Percentiles rank a stretch among this genome's conserved stretches.
phyloP scores from a whole-genome alignment of 2,888 invertebrate genomes.

The Athrips mouffetella region DNA sequence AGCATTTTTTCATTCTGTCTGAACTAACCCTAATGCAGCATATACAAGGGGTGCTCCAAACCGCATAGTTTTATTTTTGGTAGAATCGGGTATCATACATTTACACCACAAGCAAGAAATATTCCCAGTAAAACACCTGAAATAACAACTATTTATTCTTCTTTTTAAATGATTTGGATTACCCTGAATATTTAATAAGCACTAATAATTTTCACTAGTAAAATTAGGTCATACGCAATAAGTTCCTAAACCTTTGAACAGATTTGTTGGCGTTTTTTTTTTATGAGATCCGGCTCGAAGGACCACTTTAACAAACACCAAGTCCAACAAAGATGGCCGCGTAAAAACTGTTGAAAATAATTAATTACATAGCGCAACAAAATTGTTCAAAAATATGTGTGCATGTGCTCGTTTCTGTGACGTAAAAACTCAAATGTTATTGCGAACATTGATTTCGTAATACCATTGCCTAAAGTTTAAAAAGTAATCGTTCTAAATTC shows the following conservation, averaged over 20 bases:
- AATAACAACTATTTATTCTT: too few species aligned
- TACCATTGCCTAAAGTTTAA: not conserved
- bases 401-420: conserved; percentile 48
- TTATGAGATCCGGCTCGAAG: not conserved
- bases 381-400: conserved; percentile 23
- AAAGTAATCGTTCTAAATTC: conserved; percentile 11
- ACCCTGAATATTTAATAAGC: too few species aligned
- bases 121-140: too few species aligned
- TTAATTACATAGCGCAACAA: conserved; percentile 4
- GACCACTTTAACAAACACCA: not conserved
- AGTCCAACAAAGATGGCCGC: too few species aligned
- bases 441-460: not conserved
- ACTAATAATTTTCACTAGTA: too few species aligned
- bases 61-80: too few species aligned
- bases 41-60: too few species aligned
- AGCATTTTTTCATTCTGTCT: too few species aligned
- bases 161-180: too few species aligned
- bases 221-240: not conserved
- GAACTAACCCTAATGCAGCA: too few species aligned
- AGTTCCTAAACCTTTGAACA: not conserved
- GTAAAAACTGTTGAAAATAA: not conserved
- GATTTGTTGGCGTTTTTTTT: not conserved
- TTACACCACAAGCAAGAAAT: too few species aligned
- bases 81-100: too few species aligned
- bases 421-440: not conserved